Conservation (phyloP, 2,113 vertebrate species). For the Microcebus ravelobensis region DNA sequence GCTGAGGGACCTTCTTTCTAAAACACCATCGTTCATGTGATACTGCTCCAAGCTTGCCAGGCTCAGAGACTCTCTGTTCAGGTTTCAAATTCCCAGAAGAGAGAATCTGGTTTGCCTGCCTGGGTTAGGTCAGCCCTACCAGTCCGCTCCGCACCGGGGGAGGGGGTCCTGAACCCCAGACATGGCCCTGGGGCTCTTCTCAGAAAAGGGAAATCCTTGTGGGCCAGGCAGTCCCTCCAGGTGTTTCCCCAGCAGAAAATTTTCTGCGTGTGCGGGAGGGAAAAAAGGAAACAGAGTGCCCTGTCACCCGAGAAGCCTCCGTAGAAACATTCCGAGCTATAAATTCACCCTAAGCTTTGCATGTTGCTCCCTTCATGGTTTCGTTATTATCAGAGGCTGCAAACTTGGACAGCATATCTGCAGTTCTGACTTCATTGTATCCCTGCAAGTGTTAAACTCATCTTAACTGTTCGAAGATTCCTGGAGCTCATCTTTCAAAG, state of each 20-base stretch:
- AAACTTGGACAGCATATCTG: background rate
- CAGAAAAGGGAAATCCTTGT: background rate
- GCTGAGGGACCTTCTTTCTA: background rate
- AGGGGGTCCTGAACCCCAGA: background rate
- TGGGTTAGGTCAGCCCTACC: background rate
- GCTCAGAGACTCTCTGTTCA: constrained; percentile 26
- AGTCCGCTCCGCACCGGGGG: background rate
- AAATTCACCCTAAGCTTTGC: background rate
- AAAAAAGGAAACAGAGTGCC: background rate
- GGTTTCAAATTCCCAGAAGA: constrained; percentile 67
- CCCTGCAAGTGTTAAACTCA: background rate
- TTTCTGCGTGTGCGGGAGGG: background rate
- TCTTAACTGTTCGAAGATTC: background rate
- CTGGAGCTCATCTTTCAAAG: background rate
- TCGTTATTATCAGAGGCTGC: background rate
- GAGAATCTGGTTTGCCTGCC: constrained; percentile 23
- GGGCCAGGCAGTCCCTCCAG: background rate
- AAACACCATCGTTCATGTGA: background rate
- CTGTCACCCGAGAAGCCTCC: background rate
- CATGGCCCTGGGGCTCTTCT: background rate
- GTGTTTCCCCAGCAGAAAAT: background rate
- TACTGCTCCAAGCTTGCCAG: background rate
- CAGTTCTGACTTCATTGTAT: background rate
- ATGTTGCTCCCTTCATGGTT: background rate
- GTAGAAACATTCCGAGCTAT: background rate